Evolutionary conservation across 1,140 invertebrate genomes (phyloP).

Genomic region (Parapsyche elsis): DNA sequence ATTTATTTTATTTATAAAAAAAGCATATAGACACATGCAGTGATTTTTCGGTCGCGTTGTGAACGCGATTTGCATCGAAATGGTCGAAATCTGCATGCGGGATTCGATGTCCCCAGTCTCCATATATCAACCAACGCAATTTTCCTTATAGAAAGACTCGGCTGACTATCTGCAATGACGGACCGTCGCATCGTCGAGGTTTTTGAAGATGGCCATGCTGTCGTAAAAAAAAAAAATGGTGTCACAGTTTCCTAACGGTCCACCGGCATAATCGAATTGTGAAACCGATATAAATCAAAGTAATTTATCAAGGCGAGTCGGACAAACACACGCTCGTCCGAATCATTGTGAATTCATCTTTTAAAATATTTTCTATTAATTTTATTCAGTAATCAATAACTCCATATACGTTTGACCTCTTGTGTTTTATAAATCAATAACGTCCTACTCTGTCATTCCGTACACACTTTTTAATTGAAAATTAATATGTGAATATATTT

Average conservation of each 20-base stretch:
- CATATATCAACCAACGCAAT: constrained; percentile 30
- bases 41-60: constrained; percentile 7
- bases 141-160: constrained; percentile 23
- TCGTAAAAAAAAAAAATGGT: not conserved
- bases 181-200: not conserved
- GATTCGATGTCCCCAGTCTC: not conserved
- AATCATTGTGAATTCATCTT: constrained; percentile 13
- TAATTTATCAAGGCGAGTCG: constrained; percentile 31
- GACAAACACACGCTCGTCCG: not conserved
- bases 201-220: constrained; percentile 31
- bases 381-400: constrained; percentile 6
- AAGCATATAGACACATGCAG: not conserved
- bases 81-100: not conserved
- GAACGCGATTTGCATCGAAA: constrained; percentile 35
- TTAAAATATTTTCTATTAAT: constrained; percentile 4
- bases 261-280: constrained; percentile 26
- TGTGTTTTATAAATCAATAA: not conserved
- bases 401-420: not conserved
- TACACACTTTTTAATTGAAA: not conserved
- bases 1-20: not conserved
- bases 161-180: not conserved
- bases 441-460: not conserved
- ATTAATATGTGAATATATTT: no score
- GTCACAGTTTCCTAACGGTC: constrained; percentile 36
- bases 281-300: constrained; percentile 38